Base-by-base conservation (phyloP, 2,888 invertebrate genomes). In the Synergus laeviventris region DNA sequence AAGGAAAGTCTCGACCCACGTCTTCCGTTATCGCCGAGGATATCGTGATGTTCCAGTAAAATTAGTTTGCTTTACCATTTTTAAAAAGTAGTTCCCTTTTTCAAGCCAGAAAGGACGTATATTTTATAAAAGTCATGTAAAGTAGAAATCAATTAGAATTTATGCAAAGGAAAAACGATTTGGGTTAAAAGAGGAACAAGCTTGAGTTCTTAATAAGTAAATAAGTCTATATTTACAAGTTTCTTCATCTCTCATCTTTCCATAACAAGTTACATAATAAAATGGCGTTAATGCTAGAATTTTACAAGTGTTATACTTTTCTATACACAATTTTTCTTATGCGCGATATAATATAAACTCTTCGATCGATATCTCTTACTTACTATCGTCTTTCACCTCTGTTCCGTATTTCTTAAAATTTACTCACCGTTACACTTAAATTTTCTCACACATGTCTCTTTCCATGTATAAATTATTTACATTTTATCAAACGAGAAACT, bases 11-110 rank as follows among this genome's bases (percentile, higher is more conserved):
- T 14, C 93, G 93, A 89, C 91, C 93, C 16, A 95, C 95, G n/a
- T 95, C 96, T 1, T 94, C 96, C 38, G 93, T 98, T 74, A 94
- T 97, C 84, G 97, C 97, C 12, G 97, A 97, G 87, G 97, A 97
- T 88, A 93, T 97, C 1, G 94, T 97, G 87, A 97, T 97, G 90
- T 97, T 91, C 93, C 86, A 87, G 31, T 16, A 59, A 38, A 75
- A 60, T 78, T 56, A 18, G 5, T 18, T 38, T 62, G 0, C 2
- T 36, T 14, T 42, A 12, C 21, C 3, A 4, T 39, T 36, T 16
- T 31, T 1, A 1, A 5, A n/a, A 7, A 0, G 0, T n/a, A 49
- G 49, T 49, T 2, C 8, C 16, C 16, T 31, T 24, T 61, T 61
- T n/a, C n/a, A 9, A 11, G 16, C 8, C 7, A 11, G 21, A 31